Percentiles rank a stretch among this genome's conserved stretches.
These are phyloP conservation scores for Nyctibius bracteatus DNA, from an alignment of 2,113 vertebrate genomes.

Conservation along the genomic window DNA sequence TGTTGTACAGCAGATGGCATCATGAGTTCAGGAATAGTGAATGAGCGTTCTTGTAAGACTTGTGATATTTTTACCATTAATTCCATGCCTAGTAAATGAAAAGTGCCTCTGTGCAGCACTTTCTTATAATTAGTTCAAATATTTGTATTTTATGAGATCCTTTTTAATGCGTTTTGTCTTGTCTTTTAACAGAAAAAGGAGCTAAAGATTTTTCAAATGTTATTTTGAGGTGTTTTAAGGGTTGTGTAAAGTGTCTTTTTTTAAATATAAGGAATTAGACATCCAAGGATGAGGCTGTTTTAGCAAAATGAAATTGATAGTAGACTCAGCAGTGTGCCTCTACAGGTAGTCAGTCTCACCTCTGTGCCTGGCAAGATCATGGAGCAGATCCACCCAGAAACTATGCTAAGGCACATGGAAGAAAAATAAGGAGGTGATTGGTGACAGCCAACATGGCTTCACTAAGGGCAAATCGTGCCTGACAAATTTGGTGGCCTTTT, in stretches of 20 bases:
- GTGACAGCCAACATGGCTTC: too few species aligned
- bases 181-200: neutral
- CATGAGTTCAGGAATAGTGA: conserved; percentile 5
- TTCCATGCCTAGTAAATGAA: neutral
- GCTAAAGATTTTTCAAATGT: neutral
- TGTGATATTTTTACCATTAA: neutral
- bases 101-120: neutral
- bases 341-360: too few species aligned
- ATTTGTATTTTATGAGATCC: neutral
- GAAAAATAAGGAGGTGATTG: too few species aligned
- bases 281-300: neutral
- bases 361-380: too few species aligned
- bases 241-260: neutral
- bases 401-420: too few species aligned
- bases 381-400: too few species aligned
- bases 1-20: conserved; percentile 56
- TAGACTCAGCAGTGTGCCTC: neutral
- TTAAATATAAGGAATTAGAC: neutral
- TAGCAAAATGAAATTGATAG: neutral
- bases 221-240: neutral
- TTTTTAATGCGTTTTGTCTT: neutral
- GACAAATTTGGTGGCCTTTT: too few species aligned
- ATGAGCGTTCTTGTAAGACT: neutral
- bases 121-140: neutral
- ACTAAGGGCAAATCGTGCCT: too few species aligned